phyloP scores from a whole-genome alignment of 2,888 invertebrate species.

The Brassicogethes aeneus region DNA sequence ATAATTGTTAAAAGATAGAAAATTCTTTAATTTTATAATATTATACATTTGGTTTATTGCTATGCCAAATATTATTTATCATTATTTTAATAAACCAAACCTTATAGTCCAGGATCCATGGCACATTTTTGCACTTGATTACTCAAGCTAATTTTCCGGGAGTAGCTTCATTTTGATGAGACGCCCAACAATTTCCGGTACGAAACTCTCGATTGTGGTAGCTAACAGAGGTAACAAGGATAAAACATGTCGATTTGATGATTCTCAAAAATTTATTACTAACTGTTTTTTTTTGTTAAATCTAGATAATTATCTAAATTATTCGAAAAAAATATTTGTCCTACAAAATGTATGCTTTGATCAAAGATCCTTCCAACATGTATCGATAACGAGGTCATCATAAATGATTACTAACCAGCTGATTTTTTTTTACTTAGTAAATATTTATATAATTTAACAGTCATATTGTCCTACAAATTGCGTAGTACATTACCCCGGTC shows the following conservation, averaged over 20 bases:
- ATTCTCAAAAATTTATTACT: neutral
- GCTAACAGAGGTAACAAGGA: neutral
- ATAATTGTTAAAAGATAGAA: too few species aligned
- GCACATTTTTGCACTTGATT: neutral
- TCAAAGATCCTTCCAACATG: conserved; percentile 5
- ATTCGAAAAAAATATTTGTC: conserved; percentile 2
- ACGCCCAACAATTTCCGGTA: neutral
- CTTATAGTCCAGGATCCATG: conserved; percentile 5
- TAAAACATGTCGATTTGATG: neutral
- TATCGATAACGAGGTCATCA: conserved; percentile 6
- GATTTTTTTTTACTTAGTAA: conserved; percentile 8
- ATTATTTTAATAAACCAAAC: too few species aligned
- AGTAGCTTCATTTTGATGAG: neutral
- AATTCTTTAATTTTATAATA: too few species aligned
- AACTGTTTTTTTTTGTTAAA: neutral
- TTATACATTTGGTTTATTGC: too few species aligned
- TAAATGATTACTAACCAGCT: conserved; percentile 7
- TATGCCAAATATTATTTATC: too few species aligned
- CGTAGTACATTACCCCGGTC: conserved; percentile 9
- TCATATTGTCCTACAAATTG: conserved; percentile 9
- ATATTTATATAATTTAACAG: conserved; percentile 8
- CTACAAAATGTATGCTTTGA: conserved; percentile 7
- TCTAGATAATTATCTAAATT: conserved; percentile 3
- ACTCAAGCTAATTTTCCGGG: neutral
- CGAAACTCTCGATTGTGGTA: conserved; percentile 1